Evolutionary conservation across 2,113 vertebrate genomes (phyloP), one percentile per base, ranked within the genome.

Genomic region (Lepisosteus oculatus): DNA sequence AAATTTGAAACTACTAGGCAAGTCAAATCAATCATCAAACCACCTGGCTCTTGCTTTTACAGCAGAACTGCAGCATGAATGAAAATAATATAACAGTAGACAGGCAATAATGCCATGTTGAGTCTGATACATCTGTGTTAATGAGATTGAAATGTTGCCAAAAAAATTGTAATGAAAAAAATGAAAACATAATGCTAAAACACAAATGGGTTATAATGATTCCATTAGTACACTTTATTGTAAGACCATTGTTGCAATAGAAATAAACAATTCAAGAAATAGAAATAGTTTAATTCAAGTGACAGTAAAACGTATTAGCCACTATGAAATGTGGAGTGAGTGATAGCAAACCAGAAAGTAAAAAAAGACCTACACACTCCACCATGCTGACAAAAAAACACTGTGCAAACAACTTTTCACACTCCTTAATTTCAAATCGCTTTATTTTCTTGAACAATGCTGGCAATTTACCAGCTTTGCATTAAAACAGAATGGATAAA

Each of bases 161-260:
- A 73, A 71, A 56, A 43, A 59, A 71, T 64, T 61, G 75, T 76
- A 76, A 81, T 77, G 66, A 65, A 59, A 2, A 43, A 70, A 73
- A 73, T 69, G 70, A 74, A 72, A 71, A 69, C 62, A 51, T 78
- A 65, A 75, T 72, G 78, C 81, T 84, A 79, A 70, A 80, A 61
- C 77, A 75, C 75, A 85, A 87, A 88, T 87, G 80, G 82, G 69
- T 65, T 76, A 69, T 81, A 83, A 84, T 77, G 77, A 80, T 75
- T 79, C 78, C 72, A 83, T 83, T 86, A 82, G 74, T 69, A 75
- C 78, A 75, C 82, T 83, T 81, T 67, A 85, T 80, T 83, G 80
- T 78, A 65, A 55, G 72, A 44, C 68, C 41, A 8, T 11, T 74
- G 64, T 76, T 72, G 74, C 73, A 80, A 80, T 78, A 75, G 80